Evolutionary conservation across 2,797 vertebrate genomes (phyloP), one percentile per base, ranked within the genome.

Genomic region (Xenops minutus): DNA sequence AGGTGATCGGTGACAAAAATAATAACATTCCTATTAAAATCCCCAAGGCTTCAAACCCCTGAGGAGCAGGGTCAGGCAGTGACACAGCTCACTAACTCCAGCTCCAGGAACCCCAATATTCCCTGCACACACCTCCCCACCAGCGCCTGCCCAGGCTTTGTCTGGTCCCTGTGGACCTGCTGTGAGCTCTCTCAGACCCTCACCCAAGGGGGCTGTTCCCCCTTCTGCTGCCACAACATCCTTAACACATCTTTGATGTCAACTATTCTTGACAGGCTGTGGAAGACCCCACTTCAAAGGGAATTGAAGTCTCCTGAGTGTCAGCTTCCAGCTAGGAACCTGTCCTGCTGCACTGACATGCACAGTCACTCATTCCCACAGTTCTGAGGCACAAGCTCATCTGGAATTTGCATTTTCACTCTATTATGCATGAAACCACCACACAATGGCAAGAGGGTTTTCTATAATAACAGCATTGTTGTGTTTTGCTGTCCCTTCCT

Each of bases 401-500:
- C 9, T 39, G 36, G 8, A 61, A 13, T 19, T 20, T 54, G 37
- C 7, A 46, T 17, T 56, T 67, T 79, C 34, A 71, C 44, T 66
- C 17, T 26, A 32, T 9, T 5, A 9, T 0, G 27, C 4, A 23
- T 49, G 34, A 75, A 74, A 19, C 22, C 34, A 15, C 34, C 44
- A 9, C 0, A 24, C 6, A 2, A 11, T 2, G 1, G 7, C 27
- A 77, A 17, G 2, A 12, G 0, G 2, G 49, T 17, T 8, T 34
- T 26, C 19, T 55, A 3, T 14, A 37, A 1, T 2, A 20, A 36
- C 5, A 48, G 20, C 17, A 49, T 1, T 21, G 5, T 5, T 43
- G n/a, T 26, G 51, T 63, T 74, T 19, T 51, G 27, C 23, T 56
- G 17, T 22, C 52, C 48, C 23, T 48, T 32, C 24, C 59, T 77